phyloP scores from a whole-genome alignment of 2,797 vertebrate species.

The Rhynchotus rufescens region DNA sequence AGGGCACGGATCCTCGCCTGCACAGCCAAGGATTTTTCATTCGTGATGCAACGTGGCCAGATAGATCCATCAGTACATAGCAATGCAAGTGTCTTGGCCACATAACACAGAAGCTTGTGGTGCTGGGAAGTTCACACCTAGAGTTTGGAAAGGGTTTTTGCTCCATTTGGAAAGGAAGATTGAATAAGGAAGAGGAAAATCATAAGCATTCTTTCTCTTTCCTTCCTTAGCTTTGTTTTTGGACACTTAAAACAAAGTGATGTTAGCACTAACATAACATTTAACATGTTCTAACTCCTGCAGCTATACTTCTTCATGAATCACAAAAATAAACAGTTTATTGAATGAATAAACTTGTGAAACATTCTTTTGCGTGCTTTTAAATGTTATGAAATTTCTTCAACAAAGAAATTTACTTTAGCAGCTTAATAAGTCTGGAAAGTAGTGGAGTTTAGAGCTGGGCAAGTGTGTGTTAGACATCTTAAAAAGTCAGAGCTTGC shows the following conservation, averaged over 20 bases:
- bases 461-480: not conserved
- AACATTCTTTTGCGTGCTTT: not conserved
- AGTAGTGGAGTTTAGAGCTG: not conserved
- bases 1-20: not conserved
- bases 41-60: not conserved
- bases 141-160: not conserved
- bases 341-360: not conserved
- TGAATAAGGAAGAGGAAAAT: not conserved
- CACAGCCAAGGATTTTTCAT: not conserved
- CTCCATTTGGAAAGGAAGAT: not conserved
- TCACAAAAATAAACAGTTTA: not conserved
- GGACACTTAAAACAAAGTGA: not conserved
- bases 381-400: not conserved
- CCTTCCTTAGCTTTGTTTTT: not conserved
- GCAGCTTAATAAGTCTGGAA: not conserved
- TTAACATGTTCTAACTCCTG: not conserved
- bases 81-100: not conserved
- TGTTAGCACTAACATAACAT: not conserved
- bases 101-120: not conserved
- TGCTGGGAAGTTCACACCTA: not conserved
- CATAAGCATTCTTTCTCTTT: not conserved
- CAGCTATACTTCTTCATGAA: not conserved
- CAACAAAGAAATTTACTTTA: not conserved
- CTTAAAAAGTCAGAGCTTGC: not conserved
- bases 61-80: not conserved